Conservation (phyloP, 1,140 invertebrate genomes). For the Hydropsyche tenuis region DNA sequence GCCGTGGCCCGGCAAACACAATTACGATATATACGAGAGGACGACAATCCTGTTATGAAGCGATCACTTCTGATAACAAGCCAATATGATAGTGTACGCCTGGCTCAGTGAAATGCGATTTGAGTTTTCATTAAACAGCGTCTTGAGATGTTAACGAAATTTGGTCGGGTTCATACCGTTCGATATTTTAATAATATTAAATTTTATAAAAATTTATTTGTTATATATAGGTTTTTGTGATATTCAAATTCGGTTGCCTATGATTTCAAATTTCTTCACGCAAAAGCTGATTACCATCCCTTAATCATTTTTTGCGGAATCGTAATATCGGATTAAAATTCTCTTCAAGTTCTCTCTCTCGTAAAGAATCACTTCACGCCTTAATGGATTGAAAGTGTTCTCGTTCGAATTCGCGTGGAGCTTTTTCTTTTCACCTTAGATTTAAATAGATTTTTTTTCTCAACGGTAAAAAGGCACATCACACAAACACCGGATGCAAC, state of each 20-base stretch:
- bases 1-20: conserved; percentile 25
- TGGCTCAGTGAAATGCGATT: not conserved
- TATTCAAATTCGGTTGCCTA: too few species aligned
- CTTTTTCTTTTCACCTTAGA: not conserved
- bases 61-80: conserved; percentile 30
- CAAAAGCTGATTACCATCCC: conserved; percentile 18
- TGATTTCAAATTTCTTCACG: not conserved
- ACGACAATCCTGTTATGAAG: conserved; percentile 33
- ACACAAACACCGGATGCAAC: too few species aligned
- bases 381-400: conserved; percentile 35
- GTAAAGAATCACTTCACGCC: conserved; percentile 18
- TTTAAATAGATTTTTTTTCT: too few species aligned
- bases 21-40: conserved; percentile 23
- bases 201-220: too few species aligned
- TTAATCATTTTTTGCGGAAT: conserved; percentile 17
- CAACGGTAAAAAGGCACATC: too few species aligned
- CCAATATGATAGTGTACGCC: conserved; percentile 8
- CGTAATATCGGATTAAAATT: conserved; percentile 29
- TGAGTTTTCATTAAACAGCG: conserved; percentile 9
- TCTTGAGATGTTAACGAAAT: not conserved
- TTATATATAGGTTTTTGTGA: too few species aligned
- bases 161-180: too few species aligned
- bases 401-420: not conserved
- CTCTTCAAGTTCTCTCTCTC: conserved; percentile 4
- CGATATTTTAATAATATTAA: too few species aligned